These are phyloP conservation scores for Silurus glanis DNA, from an alignment of 2,113 vertebrate genomes.

Conservation along the genomic window DNA sequence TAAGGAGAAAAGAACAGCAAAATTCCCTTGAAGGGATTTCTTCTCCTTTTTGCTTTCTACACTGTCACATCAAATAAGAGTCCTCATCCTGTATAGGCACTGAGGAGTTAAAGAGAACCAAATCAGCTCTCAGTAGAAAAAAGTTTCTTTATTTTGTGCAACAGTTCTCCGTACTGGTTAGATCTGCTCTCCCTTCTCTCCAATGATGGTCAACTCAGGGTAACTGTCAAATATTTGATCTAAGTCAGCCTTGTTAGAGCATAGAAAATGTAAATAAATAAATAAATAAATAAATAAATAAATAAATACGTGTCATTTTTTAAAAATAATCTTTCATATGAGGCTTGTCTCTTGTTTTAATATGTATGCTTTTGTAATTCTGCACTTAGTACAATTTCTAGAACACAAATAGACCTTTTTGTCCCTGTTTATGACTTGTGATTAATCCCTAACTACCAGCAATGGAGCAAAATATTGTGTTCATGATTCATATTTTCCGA, in stretches of 20 bases:
- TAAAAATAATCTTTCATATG: too few species aligned
- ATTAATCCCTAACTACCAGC: background rate
- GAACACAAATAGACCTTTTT: background rate
- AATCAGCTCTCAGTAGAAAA: background rate
- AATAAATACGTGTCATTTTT: too few species aligned
- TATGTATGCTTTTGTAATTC: too few species aligned
- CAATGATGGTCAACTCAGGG: too few species aligned
- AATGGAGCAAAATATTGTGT: background rate
- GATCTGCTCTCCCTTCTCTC: background rate
- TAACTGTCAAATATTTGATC: background rate
- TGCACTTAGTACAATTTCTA: too few species aligned
- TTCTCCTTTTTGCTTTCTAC: background rate
- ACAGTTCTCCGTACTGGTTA: background rate
- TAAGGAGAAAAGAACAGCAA: background rate
- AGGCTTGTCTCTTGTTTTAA: too few species aligned
- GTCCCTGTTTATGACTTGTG: background rate
- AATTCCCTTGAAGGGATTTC: background rate
- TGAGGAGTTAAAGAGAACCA: background rate
- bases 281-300: background rate
- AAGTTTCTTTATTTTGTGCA: background rate
- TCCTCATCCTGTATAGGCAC: background rate
- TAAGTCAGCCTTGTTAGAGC: background rate
- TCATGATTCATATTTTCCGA: background rate
- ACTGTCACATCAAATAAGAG: conserved; percentile 6
- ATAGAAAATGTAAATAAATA: background rate